Evolutionary conservation across 2,888 invertebrate species (phyloP), one percentile per base, ranked within the genome.

Genomic region (Drosophila recens): DNA sequence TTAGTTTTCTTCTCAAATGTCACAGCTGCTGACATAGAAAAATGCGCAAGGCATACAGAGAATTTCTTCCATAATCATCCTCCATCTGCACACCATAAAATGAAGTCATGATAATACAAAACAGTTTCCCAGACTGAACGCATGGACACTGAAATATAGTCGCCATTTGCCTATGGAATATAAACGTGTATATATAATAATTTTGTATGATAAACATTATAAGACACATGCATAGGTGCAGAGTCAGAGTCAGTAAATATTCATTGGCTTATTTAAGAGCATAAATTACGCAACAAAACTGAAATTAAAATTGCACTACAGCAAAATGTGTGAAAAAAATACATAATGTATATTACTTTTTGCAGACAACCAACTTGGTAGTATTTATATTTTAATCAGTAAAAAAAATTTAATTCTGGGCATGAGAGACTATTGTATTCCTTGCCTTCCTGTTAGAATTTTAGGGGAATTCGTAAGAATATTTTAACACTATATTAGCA

Each of bases 11-110:
- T 15, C 27, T 38, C 40, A 70, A 77, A 74, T 78, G 72, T 78
- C 75, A 54, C 67, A 70, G 63, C 63, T 62, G 67, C 52, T 79
- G 79, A 79, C 66, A 67, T 72, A 71, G 58, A 87, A 81, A 84
- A 84, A 79, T 67, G 46, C 36, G 56, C 62, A 52, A 51, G 43
- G 43, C 42, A 57, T 43, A 8, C 46, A 57, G 20, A 52, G n/a
- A 27, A 42, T 4, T n/a, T 40, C 2, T 2, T 15, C 17, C 13
- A 23, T 20, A 52, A 46, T 3, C 4, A 48, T 15, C 34, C 48
- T 17, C 9, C 13, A 38, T 38, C 40, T n/a, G 15, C 27, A 48
- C 30, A 10, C 23, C 15, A 17, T 23, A 17, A 46, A 72, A 72
- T 59, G 40, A 54, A 78, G 69, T 59, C 52, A 58, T 53, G 17